Percentiles rank a stretch among this genome's conserved stretches.
These are phyloP conservation scores for Physocephala rufipes DNA, from an alignment of 2,888 invertebrate genomes.

Conservation along the genomic window DNA sequence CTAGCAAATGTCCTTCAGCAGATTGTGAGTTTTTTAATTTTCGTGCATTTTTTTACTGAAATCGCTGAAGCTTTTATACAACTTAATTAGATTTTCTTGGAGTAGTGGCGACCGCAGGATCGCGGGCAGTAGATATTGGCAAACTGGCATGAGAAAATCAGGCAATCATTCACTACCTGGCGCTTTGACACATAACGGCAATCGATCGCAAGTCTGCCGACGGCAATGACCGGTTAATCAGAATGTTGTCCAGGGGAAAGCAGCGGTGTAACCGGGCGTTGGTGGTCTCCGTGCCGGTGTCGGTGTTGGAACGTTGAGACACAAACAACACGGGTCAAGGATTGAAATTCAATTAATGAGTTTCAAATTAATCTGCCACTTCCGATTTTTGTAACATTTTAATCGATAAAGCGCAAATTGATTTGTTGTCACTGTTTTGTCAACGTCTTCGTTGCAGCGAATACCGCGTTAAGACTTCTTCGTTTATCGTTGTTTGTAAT, in stretches of 20 bases:
- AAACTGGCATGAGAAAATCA: no score
- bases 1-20: no score
- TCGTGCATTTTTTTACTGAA: neutral
- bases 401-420: conserved; percentile 44
- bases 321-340: no score
- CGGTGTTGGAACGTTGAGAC: neutral
- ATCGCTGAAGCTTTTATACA: conserved; percentile 14
- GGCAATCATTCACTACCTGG: no score
- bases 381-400: conserved; percentile 61
- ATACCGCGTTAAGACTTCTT: no score
- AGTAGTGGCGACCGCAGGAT: neutral
- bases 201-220: neutral
- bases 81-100: conserved; percentile 22
- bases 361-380: conserved; percentile 61
- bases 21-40: no score
- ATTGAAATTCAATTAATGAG: conserved; percentile 62
- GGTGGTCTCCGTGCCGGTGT: neutral
- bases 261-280: neutral
- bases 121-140: no score
- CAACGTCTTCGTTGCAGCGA: no score
- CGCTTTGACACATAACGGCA: no score
- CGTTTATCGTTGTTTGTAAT: neutral
- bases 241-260: neutral
- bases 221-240: neutral
- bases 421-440: no score